Percentiles rank a stretch among this genome's conserved stretches.
Conservation (phyloP, 2,797 vertebrate species). For the Petrocephalus schoutedeni region DNA sequence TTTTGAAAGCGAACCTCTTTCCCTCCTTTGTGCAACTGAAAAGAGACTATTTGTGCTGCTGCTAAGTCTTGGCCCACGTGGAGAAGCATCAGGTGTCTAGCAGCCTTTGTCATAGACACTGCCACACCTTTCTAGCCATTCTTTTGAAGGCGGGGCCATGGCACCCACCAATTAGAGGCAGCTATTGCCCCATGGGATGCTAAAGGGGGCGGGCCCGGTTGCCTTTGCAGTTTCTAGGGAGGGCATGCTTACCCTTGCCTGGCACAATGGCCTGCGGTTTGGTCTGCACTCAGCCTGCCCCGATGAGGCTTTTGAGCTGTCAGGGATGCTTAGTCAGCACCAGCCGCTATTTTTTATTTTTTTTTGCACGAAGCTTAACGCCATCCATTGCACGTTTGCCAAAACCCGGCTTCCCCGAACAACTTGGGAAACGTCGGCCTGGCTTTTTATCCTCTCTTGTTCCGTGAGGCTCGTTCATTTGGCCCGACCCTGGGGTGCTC, state of each 20-base stretch:
- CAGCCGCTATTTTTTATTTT: neutral
- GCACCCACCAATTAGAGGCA: neutral
- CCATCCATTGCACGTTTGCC: neutral
- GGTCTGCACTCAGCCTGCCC: neutral
- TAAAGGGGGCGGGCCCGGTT: neutral
- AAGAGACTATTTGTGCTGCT: constrained; percentile 29
- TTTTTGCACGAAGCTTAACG: neutral
- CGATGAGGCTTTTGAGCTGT: neutral
- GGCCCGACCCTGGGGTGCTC: neutral
- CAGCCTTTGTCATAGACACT: constrained; percentile 42
- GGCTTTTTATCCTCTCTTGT: neutral
- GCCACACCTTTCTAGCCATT: too few species aligned
- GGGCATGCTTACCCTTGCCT: neutral
- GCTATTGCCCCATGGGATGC: neutral
- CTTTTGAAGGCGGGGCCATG: neutral
- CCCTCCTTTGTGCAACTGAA: constrained; percentile 36
- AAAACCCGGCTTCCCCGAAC: neutral
- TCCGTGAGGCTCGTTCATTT: neutral
- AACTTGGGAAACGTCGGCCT: neutral
- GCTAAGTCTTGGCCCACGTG: neutral
- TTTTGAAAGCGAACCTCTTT: constrained; percentile 35
- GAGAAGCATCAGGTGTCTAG: constrained; percentile 40
- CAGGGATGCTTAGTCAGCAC: neutral
- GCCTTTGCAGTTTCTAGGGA: neutral
- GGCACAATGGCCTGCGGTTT: neutral